Percentiles rank a stretch among this genome's conserved stretches.
These are phyloP conservation scores for Psettodes erumei DNA, from an alignment of 2,113 vertebrate genomes.

Conservation along the genomic window DNA sequence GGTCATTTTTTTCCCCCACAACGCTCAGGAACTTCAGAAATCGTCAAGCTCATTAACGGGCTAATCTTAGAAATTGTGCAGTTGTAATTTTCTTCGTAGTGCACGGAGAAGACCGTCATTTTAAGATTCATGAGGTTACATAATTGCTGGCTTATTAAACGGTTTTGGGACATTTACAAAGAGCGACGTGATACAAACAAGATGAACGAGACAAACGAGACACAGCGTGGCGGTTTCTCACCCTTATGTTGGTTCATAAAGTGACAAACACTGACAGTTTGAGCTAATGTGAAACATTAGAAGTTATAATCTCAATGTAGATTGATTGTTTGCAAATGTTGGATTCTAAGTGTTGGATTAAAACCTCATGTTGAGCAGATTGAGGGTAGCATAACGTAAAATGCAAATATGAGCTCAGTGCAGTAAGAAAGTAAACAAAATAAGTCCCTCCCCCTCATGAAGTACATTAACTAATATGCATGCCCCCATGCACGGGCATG, in stretches of 20 bases:
- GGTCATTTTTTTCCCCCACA: slow-evolving; percentile 45
- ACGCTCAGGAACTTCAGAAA: slow-evolving; percentile 49
- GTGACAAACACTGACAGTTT: slow-evolving; percentile 16
- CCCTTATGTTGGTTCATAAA: slow-evolving; percentile 22
- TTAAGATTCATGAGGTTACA: slow-evolving; percentile 70
- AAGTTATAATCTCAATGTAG: slow-evolving; percentile 2
- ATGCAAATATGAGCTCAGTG: not conserved
- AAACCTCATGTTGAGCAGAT: not conserved
- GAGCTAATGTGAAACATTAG: slow-evolving; percentile 22
- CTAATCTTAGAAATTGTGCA: slow-evolving; percentile 57
- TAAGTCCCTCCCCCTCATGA: not conserved
- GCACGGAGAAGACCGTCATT: slow-evolving; percentile 54
- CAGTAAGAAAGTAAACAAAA: not conserved
- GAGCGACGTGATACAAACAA: slow-evolving; percentile 53
- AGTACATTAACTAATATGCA: not conserved
- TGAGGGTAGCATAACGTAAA: not conserved
- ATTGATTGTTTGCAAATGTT: slow-evolving; percentile 15
- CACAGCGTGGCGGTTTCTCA: slow-evolving; percentile 23
- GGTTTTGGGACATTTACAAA: slow-evolving; percentile 46
- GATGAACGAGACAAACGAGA: too few species aligned
- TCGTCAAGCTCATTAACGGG: slow-evolving; percentile 55
- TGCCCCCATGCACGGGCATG: too few species aligned
- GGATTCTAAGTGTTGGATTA: not conserved
- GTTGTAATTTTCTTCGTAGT: slow-evolving; percentile 42
- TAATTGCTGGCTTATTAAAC: slow-evolving; percentile 66